Conservation (phyloP, 2,888 invertebrate genomes). For the Leucophenga maculata region DNA sequence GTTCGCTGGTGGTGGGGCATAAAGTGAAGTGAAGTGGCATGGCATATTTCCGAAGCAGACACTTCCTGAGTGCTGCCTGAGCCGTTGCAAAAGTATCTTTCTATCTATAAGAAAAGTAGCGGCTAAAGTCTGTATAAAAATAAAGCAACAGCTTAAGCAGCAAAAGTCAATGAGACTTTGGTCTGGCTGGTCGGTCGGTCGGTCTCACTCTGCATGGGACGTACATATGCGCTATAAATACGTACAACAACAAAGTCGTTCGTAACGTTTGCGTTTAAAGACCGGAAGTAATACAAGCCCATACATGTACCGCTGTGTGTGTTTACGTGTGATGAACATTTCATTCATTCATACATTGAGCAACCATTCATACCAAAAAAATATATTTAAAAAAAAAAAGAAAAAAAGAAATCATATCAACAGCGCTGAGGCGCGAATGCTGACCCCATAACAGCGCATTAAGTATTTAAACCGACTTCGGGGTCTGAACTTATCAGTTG, state of each 20-base stretch:
- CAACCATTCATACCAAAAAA: slow-evolving; percentile 20
- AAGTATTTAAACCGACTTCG: slow-evolving; percentile 9
- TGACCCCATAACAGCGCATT: slow-evolving; percentile 10
- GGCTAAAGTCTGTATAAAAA: background rate
- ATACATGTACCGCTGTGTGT: background rate
- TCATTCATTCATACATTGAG: slow-evolving; percentile 21
- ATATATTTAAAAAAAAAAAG: background rate
- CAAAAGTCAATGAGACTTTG: background rate
- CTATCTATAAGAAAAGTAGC: background rate
- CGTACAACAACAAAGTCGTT: background rate
- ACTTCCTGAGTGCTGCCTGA: slow-evolving; percentile 18
- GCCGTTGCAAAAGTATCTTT: background rate
- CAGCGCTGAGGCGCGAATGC: background rate
- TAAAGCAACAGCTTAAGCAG: background rate
- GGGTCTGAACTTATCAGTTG: slow-evolving; percentile 27
- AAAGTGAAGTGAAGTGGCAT: background rate
- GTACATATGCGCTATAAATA: background rate
- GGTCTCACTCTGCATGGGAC: background rate
- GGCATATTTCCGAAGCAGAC: slow-evolving; percentile 17
- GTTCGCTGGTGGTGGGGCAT: too few species aligned
- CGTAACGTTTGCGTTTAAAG: slow-evolving; percentile 31
- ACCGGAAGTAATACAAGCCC: slow-evolving; percentile 50
- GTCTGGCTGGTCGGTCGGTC: background rate
- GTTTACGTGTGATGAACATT: background rate
- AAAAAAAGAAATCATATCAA: slow-evolving; percentile 3